Evolutionary conservation across 2,113 vertebrate genomes (phyloP).

Genomic region (Leptosomus discolor): DNA sequence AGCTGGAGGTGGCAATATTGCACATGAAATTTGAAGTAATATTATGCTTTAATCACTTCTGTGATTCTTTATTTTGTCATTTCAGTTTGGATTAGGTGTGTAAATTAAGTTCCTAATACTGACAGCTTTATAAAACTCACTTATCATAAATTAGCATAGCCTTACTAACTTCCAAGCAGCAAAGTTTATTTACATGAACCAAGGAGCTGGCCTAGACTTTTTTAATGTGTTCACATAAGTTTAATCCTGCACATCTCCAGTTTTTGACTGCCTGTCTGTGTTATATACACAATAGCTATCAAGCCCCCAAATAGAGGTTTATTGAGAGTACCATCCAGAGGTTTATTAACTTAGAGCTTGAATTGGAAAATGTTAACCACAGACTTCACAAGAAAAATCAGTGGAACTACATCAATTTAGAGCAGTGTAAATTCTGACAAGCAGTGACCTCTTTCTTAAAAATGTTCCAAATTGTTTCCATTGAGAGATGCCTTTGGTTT

Average conservation of each 20-base stretch:
- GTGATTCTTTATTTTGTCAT: not conserved
- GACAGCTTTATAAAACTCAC: not conserved
- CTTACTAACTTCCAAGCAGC: not conserved
- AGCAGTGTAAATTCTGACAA: not conserved
- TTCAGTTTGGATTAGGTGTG: not conserved
- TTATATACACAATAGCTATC: not conserved
- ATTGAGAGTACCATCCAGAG: not conserved
- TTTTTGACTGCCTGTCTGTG: not conserved
- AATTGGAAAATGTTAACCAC: not conserved
- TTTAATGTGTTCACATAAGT: not conserved
- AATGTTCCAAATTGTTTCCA: rapidly evolving
- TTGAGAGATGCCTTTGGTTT: not conserved
- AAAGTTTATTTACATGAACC: not conserved
- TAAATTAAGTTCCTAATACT: not conserved
- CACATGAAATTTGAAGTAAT: not conserved
- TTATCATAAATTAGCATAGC: not conserved
- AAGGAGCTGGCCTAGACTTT: not conserved
- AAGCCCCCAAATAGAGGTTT: not conserved
- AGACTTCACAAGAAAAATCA: not conserved
- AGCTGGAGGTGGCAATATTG: not conserved
- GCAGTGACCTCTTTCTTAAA: not conserved
- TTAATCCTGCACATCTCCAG: not conserved
- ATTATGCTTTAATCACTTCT: not conserved
- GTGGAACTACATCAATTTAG: not conserved
- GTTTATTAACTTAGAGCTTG: not conserved